phyloP scores from a whole-genome alignment of 2,888 invertebrate genomes.

The Drosophila eohydei region DNA sequence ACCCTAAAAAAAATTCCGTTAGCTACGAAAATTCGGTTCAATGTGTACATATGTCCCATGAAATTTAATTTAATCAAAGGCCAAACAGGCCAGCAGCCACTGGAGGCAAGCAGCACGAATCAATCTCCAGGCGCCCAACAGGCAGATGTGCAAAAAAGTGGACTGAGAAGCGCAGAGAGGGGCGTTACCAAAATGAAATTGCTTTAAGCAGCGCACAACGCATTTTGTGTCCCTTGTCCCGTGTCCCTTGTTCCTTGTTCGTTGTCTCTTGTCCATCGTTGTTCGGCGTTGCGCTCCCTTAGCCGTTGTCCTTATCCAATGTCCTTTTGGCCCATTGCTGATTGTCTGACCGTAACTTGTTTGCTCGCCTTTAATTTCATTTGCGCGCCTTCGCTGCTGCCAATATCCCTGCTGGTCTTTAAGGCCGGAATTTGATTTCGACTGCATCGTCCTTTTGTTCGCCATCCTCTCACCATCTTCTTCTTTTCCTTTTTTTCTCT shows the following conservation, averaged over 20 bases:
- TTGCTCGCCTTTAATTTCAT: slow-evolving; percentile 83
- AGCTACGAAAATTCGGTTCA: slow-evolving; percentile 49
- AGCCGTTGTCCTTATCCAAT: slow-evolving; percentile 65
- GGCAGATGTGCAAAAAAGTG: slow-evolving; percentile 39
- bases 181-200: slow-evolving; percentile 74
- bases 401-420: slow-evolving; percentile 55
- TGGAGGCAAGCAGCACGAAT: slow-evolving; percentile 74
- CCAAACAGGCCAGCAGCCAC: slow-evolving; percentile 65
- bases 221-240: slow-evolving; percentile 58
- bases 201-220: slow-evolving; percentile 71
- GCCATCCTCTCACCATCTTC: slow-evolving; percentile 13
- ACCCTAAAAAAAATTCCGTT: slow-evolving; percentile 32
- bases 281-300: slow-evolving; percentile 25
- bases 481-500: slow-evolving; percentile 10
- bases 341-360: slow-evolving; percentile 82
- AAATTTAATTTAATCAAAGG: slow-evolving; percentile 84
- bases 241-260: slow-evolving; percentile 29
- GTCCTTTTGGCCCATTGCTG: slow-evolving; percentile 74
- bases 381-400: slow-evolving; percentile 65
- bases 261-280: slow-evolving; percentile 28
- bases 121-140: slow-evolving; percentile 78
- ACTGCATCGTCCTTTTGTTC: slow-evolving; percentile 45
- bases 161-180: slow-evolving; percentile 21
- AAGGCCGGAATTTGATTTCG: slow-evolving; percentile 50
- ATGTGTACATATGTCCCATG: slow-evolving; percentile 79